Conservation (phyloP, 1,140 invertebrate genomes). For the Trichoplusia ni region DNA sequence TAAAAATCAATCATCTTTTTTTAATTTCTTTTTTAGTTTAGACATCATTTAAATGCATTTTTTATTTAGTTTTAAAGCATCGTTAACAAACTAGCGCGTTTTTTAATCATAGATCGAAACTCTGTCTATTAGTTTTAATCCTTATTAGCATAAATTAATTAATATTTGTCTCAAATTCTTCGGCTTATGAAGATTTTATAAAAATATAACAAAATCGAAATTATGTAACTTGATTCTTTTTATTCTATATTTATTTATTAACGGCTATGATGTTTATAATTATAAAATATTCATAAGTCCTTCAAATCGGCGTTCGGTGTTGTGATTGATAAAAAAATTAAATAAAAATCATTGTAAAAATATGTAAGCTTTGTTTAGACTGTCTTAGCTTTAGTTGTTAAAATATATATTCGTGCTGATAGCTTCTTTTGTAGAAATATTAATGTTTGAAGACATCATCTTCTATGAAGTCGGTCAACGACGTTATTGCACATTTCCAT, state of each 20-base stretch:
- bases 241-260: too few relatives aligned
- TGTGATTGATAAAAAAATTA: constrained; percentile 39
- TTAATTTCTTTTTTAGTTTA: too few relatives aligned
- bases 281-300: constrained; percentile 10
- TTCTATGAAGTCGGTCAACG: too few relatives aligned
- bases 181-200: constrained; percentile 4
- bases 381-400: constrained; percentile 27
- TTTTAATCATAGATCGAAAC: too few relatives aligned
- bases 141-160: background rate
- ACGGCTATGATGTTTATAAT: too few relatives aligned
- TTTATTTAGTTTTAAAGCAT: too few relatives aligned
- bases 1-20: background rate
- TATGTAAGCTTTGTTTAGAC: constrained; percentile 26
- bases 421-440: background rate
- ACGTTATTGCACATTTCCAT: too few relatives aligned
- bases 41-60: too few relatives aligned
- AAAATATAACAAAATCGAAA: too few relatives aligned
- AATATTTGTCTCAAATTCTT: background rate
- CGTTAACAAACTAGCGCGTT: too few relatives aligned
- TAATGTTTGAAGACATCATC: background rate
- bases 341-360: constrained; percentile 24
- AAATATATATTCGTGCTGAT: background rate
- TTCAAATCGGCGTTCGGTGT: constrained; percentile 45
- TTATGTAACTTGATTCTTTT: too few relatives aligned
- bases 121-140: background rate